Base-by-base conservation (phyloP, 2,888 invertebrate genomes). In the Drosophila macrospina region DNA sequence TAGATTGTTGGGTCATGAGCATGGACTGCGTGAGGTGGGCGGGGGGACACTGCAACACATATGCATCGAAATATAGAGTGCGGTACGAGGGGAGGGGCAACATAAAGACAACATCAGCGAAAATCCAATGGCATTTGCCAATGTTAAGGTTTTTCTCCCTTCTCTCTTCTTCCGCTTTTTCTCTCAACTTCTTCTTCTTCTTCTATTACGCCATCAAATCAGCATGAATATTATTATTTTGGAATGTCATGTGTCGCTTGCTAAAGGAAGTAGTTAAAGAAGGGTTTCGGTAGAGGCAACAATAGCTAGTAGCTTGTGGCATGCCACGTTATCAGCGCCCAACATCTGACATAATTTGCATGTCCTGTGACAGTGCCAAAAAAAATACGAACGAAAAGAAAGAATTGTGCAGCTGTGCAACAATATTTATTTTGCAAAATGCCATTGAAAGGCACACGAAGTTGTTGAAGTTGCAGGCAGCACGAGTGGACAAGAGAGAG, bases 201-300 rank as follows among this genome's bases (percentile, higher is more conserved):
- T 73, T 63, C 71, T 72, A 68, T 71, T 81, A 67, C 80, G 74
- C 80, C 80, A 85, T 85, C 70, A 85, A 82, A 85, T 82, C 86
- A 85, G 72, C 82, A 85, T 82, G 82, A 79, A 85, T 85, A 82
- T 85, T 82, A 85, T 82, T 85, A 85, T 82, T 82, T 82, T 69
- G 72, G 54, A 72, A 85, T 74, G 79, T 77, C 82, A 74, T 82
- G 74, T 80, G 65, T 37, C 20, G 32, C 20, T 11, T 5, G 30
- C n/a, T 5, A 54, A 13, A 4, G 55, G 34, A 41, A 47, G 32
- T 15, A 34, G 45, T 45, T 30, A 42, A n/a, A 15, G 45, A 47
- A 8, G 13, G 47, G 44, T 59, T 13, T n/a, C n/a, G 4, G n/a
- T 1, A 2, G 10, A 13, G 16, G 41, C 34, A 60, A 77, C 69